These are phyloP conservation scores for Cydia splendana DNA, from an alignment of 1,140 invertebrate genomes.

Conservation along the genomic window DNA sequence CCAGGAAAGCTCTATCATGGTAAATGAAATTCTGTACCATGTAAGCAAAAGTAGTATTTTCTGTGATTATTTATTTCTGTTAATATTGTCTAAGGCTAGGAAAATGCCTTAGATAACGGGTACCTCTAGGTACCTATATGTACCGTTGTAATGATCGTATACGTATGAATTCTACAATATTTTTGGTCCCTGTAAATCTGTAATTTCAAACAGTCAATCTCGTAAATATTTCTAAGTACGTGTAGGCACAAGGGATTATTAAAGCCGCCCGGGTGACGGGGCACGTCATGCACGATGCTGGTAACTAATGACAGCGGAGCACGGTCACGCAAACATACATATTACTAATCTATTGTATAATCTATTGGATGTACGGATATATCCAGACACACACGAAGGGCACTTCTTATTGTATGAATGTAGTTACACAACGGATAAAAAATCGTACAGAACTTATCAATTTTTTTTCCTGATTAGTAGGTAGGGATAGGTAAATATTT, in stretches of 20 bases:
- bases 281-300: conserved; percentile 10
- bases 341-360: neutral
- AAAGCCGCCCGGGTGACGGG: neutral
- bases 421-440: no score
- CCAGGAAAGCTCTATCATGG: no score
- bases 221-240: neutral
- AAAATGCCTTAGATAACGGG: no score
- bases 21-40: no score
- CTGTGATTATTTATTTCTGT: no score
- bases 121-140: no score
- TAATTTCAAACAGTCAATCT: neutral
- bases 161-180: neutral
- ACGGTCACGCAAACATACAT: neutral
- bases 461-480: no score
- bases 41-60: no score
- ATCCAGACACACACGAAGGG: neutral
- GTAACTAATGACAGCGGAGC: conserved; percentile 14
- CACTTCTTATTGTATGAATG: neutral
- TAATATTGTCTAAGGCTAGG: no score
- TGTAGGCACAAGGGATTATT: neutral
- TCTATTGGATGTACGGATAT: neutral
- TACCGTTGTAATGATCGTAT: no score
- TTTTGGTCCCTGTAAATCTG: neutral
- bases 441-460: no score
- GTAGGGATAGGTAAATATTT: no score